phyloP scores from a whole-genome alignment of 2,113 vertebrate species.

The Pao palembangensis region DNA sequence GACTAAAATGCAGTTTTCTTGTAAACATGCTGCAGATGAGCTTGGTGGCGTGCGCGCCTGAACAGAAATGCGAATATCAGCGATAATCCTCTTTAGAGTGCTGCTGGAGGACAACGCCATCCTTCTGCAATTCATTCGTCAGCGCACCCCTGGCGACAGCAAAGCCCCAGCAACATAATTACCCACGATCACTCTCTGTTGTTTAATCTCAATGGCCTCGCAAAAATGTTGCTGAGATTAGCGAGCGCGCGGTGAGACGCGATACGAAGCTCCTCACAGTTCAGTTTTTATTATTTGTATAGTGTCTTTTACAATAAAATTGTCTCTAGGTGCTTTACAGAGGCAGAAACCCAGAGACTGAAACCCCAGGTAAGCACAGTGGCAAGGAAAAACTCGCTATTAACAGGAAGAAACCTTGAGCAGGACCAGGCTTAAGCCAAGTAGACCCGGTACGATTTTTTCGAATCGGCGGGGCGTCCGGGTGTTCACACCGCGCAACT shows the following conservation, averaged over 20 bases:
- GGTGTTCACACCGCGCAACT: no score
- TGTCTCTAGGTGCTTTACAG: no score
- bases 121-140: slow-evolving; percentile 38
- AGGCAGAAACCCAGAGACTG: no score
- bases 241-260: slow-evolving; percentile 14
- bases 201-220: slow-evolving; percentile 34
- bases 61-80: slow-evolving; percentile 27
- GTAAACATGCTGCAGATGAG: no score
- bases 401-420: no score
- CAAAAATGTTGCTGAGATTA: slow-evolving; percentile 30
- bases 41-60: background rate
- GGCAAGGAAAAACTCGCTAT: no score
- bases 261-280: slow-evolving; percentile 13
- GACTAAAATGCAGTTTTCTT: no score
- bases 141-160: slow-evolving; percentile 25
- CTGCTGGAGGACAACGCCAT: slow-evolving; percentile 16
- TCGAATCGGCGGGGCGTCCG: no score
- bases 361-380: no score
- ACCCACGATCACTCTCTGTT: slow-evolving; percentile 24
- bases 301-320: no score
- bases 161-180: slow-evolving; percentile 48
- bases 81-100: slow-evolving; percentile 17
- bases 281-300: background rate
- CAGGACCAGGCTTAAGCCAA: no score
- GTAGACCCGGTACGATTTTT: no score